Percentiles rank a stretch among this genome's conserved stretches.
phyloP scores from a whole-genome alignment of 2,113 vertebrate genomes.

The Seriola quinqueradiata region DNA sequence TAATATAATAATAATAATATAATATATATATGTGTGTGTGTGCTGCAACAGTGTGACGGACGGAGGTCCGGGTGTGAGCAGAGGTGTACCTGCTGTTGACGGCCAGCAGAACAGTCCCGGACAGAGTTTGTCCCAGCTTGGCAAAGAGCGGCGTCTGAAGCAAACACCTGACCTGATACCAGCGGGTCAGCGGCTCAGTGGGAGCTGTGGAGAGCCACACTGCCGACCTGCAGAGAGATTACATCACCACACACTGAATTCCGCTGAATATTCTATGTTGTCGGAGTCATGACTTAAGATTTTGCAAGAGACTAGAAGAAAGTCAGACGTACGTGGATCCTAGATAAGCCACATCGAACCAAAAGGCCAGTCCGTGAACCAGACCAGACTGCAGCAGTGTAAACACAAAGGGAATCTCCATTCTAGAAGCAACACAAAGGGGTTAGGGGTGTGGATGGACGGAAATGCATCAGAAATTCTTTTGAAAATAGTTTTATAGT shows the following conservation, averaged over 20 bases:
- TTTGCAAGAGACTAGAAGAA: neutral
- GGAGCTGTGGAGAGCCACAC: slow-evolving; percentile 89
- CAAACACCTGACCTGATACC: slow-evolving; percentile 88
- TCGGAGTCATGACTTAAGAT: neutral
- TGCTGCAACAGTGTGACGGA: too few relatives aligned
- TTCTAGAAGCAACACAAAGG: slow-evolving; percentile 69
- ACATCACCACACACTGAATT: rapidly evolving
- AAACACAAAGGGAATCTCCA: slow-evolving; percentile 89
- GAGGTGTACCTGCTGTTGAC: slow-evolving; percentile 81
- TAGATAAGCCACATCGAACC: slow-evolving; percentile 89
- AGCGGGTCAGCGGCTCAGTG: slow-evolving; percentile 86
- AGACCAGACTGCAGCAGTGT: slow-evolving; percentile 86
- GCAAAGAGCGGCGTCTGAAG: slow-evolving; percentile 87
- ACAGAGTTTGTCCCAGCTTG: slow-evolving; percentile 87
- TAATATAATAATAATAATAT: too few relatives aligned
- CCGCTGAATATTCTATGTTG: neutral
- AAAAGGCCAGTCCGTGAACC: slow-evolving; percentile 87
- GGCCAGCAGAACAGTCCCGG: slow-evolving; percentile 82
- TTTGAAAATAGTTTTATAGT: too few relatives aligned
- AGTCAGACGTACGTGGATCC: slow-evolving; percentile 81
- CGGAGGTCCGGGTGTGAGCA: neutral
- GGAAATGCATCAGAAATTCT: too few relatives aligned
- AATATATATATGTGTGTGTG: too few relatives aligned
- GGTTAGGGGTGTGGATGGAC: too few relatives aligned
- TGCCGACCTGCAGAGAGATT: slow-evolving; percentile 71